Percentiles rank a stretch among this genome's conserved stretches.
phyloP scores from a whole-genome alignment of 2,888 invertebrate species.

The Cantharis flavilabris region DNA sequence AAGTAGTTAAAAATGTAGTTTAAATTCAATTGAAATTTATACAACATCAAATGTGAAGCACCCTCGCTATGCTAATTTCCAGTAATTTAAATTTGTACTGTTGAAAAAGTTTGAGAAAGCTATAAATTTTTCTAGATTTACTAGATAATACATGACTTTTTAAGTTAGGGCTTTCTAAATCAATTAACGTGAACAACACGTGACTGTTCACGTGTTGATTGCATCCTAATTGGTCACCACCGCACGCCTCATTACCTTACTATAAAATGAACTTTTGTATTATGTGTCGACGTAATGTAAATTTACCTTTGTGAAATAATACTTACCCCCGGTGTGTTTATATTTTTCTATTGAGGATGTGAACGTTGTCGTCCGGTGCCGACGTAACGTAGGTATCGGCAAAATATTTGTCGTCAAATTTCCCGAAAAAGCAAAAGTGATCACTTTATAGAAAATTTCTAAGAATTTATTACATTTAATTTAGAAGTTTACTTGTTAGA shows the following conservation, averaged over 20 bases:
- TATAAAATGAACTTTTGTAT: not conserved
- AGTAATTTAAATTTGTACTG: not conserved
- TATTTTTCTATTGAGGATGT: not conserved
- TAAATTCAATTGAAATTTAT: not conserved
- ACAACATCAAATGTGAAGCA: slow-evolving; percentile 9
- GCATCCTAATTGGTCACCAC: slow-evolving; percentile 2
- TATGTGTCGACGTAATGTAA: not conserved
- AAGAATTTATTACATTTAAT: too few species aligned
- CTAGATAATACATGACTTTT: not conserved
- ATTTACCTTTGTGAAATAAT: not conserved
- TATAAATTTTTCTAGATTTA: not conserved
- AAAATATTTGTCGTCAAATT: not conserved
- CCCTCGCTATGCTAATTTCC: not conserved
- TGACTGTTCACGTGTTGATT: slow-evolving; percentile 13
- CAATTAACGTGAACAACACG: slow-evolving; percentile 14
- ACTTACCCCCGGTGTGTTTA: not conserved
- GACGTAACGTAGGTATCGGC: not conserved
- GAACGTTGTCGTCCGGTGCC: not conserved
- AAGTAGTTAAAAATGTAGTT: slow-evolving; percentile 1
- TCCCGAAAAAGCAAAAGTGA: not conserved
- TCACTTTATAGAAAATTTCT: too few species aligned
- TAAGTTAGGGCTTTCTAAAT: slow-evolving; percentile 2
- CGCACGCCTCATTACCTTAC: not conserved
- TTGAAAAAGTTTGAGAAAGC: not conserved
- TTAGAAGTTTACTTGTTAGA: too few species aligned